Conservation (phyloP, 1,140 invertebrate species). For the Drosophila nasuta region DNA sequence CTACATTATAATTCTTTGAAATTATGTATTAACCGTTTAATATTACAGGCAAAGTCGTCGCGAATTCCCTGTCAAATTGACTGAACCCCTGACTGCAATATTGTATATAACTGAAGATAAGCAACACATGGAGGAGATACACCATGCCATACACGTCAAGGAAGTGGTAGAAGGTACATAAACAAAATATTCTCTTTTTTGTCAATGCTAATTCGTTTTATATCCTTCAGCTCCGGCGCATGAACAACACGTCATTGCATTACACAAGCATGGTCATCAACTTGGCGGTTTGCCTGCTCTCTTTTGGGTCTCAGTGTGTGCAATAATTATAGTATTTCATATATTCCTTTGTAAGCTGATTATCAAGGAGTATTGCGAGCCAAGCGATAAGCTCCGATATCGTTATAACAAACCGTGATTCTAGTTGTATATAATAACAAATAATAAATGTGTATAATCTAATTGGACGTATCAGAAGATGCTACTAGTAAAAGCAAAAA, state of each 20-base stretch:
- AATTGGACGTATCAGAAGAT: conserved; percentile 28
- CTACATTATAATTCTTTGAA: conserved; percentile 76
- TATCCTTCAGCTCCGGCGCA: conserved; percentile 92
- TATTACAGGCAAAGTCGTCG: conserved; percentile 84
- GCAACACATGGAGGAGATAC: conserved; percentile 95
- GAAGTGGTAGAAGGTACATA: conserved; percentile 91
- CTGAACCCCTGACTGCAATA: conserved; percentile 95
- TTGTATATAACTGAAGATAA: conserved; percentile 96
- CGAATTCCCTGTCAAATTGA: conserved; percentile 96
- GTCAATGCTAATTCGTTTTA: background rate
- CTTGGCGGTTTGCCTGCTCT: conserved; percentile 95
- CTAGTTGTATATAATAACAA: conserved; percentile 70
- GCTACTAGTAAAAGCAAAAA: conserved; percentile 17
- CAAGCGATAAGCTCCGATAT: conserved; percentile 88
- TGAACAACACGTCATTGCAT: conserved; percentile 95
- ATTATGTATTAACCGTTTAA: background rate
- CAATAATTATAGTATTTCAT: conserved; percentile 96
- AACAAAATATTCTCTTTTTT: conserved; percentile 17
- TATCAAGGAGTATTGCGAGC: conserved; percentile 94
- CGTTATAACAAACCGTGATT: conserved; percentile 89
- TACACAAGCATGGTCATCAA: conserved; percentile 96
- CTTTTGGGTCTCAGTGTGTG: conserved; percentile 96
- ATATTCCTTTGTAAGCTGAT: conserved; percentile 97
- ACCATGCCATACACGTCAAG: conserved; percentile 95
- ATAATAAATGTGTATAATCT: conserved; percentile 29